phyloP scores from a whole-genome alignment of 2,888 invertebrate genomes.

The Aleiodes alternator region DNA sequence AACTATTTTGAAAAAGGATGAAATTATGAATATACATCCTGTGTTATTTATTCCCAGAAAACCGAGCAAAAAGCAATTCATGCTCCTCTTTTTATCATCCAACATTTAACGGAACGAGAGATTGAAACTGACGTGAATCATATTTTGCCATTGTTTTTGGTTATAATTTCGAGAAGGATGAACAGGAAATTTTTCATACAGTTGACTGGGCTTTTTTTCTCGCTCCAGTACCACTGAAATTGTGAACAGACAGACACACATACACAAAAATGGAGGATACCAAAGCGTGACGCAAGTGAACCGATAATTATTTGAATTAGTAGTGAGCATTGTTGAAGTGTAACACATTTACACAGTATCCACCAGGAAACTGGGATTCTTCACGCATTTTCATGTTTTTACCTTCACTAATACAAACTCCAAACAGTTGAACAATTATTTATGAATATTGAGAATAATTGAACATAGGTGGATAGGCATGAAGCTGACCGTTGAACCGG shows the following conservation, averaged over 20 bases:
- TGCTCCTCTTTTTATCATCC: background rate
- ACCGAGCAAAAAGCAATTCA: background rate
- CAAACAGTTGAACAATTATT: too few relatives aligned
- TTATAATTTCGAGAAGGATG: constrained; percentile 24
- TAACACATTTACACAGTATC: constrained; percentile 9
- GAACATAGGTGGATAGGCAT: too few relatives aligned
- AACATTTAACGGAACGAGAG: background rate
- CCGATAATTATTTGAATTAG: constrained; percentile 36
- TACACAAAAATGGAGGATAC: background rate
- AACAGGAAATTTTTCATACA: constrained; percentile 9
- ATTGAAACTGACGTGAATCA: constrained; percentile 19
- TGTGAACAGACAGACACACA: background rate
- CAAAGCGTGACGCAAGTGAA: constrained; percentile 30
- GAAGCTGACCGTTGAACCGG: constrained; percentile 20
- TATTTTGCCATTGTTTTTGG: constrained; percentile 14
- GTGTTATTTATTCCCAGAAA: too few relatives aligned
- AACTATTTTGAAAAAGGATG: too few relatives aligned
- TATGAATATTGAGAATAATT: too few relatives aligned
- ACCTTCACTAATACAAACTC: background rate
- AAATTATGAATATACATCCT: too few relatives aligned
- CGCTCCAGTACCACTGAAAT: background rate
- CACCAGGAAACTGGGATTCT: background rate
- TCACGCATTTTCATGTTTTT: background rate
- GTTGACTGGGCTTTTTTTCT: constrained; percentile 32
- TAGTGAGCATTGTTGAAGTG: constrained; percentile 22